Percentiles rank a stretch among this genome's conserved stretches.
Evolutionary conservation across 64 coral and sea anemone species (phyloP).

Genomic region (Dendronephthya gigantea): DNA sequence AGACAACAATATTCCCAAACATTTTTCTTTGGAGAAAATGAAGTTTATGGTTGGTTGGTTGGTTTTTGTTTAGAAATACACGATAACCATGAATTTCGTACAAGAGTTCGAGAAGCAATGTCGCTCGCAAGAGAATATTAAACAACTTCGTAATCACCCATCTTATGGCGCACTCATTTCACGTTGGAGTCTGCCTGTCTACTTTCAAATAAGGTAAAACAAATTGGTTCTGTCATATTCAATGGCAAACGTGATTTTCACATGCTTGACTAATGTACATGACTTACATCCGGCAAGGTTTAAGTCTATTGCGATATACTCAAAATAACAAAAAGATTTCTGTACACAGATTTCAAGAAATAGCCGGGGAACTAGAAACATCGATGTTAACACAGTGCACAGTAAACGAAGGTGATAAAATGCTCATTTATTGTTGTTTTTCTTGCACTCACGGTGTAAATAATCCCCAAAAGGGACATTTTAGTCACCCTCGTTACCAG

Average conservation of each 20-base stretch:
- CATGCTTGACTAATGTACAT: background rate
- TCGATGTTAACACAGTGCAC: conserved; percentile 19
- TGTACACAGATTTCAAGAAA: conserved; percentile 92
- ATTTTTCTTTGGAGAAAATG: too few relatives aligned
- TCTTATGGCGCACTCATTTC: conserved; percentile 70
- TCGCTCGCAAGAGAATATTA: conserved; percentile 71
- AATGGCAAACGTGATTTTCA: too few relatives aligned
- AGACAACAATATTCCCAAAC: too few relatives aligned
- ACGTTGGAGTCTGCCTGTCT: conserved; percentile 90
- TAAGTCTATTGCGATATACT: background rate
- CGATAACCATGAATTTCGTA: conserved; percentile 72
- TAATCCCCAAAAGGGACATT: background rate
- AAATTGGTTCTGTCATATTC: background rate
- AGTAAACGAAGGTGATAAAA: conserved; percentile 24
- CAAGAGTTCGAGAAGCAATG: conserved; percentile 78
- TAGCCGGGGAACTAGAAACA: conserved; percentile 76
- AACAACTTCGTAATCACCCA: conserved; percentile 57
- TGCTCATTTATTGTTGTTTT: background rate
- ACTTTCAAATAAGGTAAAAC: conserved; percentile 89
- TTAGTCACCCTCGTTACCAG: background rate
- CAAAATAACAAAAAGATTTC: too few relatives aligned
- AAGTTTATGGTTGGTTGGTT: too few relatives aligned
- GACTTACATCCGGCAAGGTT: background rate
- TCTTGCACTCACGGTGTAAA: background rate
- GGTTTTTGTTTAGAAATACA: conserved; percentile 60